Base-by-base conservation (phyloP, 2,888 invertebrate genomes). In the Philereme vetulata region DNA sequence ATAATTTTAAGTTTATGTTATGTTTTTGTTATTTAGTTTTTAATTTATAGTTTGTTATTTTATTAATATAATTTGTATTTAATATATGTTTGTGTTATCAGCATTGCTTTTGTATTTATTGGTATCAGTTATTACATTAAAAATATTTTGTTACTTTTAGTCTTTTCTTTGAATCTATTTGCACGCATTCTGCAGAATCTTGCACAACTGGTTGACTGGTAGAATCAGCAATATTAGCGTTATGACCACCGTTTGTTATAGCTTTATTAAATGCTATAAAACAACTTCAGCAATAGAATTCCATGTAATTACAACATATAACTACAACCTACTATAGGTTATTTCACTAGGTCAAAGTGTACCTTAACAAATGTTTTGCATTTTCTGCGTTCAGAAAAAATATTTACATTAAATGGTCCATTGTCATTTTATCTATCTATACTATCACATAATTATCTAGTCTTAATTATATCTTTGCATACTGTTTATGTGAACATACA, bases 191-290 rank as follows among this genome's bases (percentile, higher is more conserved):
- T 62, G 40, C 55, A 56, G 50, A 65, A 46, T 51, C 58, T 58
- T 52, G 51, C 62, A 62, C 62, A 49, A 58, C 58, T 59, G 58
- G 48, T 62, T 62, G 48, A 45, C 62, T 62, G 40, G 38, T 62
- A 62, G 62, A 51, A 48, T 46, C 11, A 51, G 55, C 62, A 62
- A 62, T 40, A 10, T 44, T 62, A 62, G 58, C 51, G 36, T 51
- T 56, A 52, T 36, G 40, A 48, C 40, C 51, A 48, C 54, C 33
- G 36, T 58, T 51, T 51, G 21, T 9, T 45, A 50, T 48, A 51
- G 54, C 47, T 54, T 61, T 53, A 49, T 51, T 54, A 44, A 48
- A 51, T 51, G 57, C 53, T 51, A 62, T 50, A 48, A 46, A 33
- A 46, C n/a, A 51, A 35, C 35, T 51, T 35, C 42, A 47, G 61